phyloP scores from a whole-genome alignment of 1,140 invertebrate species.

The Panonychus citri region DNA sequence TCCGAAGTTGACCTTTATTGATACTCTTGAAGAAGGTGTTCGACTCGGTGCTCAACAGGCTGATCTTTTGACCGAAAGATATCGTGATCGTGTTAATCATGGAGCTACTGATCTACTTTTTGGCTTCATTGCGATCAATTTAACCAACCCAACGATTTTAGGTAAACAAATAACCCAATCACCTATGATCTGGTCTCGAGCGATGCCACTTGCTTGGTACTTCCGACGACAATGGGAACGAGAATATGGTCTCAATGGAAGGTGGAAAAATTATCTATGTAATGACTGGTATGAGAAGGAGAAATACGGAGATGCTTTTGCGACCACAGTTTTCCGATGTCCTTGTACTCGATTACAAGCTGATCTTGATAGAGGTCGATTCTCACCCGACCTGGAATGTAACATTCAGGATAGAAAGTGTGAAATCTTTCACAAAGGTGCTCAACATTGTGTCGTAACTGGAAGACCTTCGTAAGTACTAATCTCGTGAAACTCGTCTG shows the following conservation, averaged over 20 bases:
- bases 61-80: slow-evolving; percentile 22
- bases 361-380: slow-evolving; percentile 67
- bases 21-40: slow-evolving; percentile 10
- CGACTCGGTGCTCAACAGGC: slow-evolving; percentile 1
- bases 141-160: slow-evolving; percentile 39
- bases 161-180: slow-evolving; percentile 40
- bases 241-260: slow-evolving; percentile 41
- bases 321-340: slow-evolving; percentile 48
- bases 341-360: slow-evolving; percentile 80
- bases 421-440: slow-evolving; percentile 60
- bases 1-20: slow-evolving; percentile 17
- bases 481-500: not conserved
- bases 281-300: slow-evolving; percentile 69
- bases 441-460: slow-evolving; percentile 72
- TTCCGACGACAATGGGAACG: slow-evolving; percentile 64
- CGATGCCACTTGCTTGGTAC: slow-evolving; percentile 77
- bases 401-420: slow-evolving; percentile 64
- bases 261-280: slow-evolving; percentile 58
- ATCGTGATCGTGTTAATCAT: slow-evolving; percentile 39
- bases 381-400: slow-evolving; percentile 67
- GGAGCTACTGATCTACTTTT: slow-evolving; percentile 42
- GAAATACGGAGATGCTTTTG: slow-evolving; percentile 61
- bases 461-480: slow-evolving; percentile 57
- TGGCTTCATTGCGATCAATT: slow-evolving; percentile 69
- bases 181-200: slow-evolving; percentile 67